These are phyloP conservation scores for Malurus leucopterus DNA, from an alignment of 2,797 vertebrate genomes.

Conservation along the genomic window DNA sequence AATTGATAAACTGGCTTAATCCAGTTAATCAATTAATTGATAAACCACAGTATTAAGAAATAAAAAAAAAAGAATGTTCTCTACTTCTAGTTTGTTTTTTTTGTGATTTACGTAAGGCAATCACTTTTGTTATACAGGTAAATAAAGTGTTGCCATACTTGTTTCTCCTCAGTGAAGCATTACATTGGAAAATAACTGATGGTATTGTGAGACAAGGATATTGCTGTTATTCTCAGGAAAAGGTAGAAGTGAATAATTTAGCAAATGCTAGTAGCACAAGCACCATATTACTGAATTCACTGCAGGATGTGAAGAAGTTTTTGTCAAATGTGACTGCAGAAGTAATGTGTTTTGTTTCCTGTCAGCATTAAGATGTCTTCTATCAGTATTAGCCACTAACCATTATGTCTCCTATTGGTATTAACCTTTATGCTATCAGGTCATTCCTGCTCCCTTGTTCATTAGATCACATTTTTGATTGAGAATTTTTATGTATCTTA, in stretches of 20 bases:
- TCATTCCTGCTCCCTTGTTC: slow-evolving; percentile 56
- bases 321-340: slow-evolving; percentile 35
- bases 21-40: not conserved
- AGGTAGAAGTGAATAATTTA: slow-evolving; percentile 68
- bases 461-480: slow-evolving; percentile 62
- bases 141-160: slow-evolving; percentile 1
- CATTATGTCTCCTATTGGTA: slow-evolving; percentile 21
- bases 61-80: not conserved
- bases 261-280: slow-evolving; percentile 57
- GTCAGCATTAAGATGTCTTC: slow-evolving; percentile 25
- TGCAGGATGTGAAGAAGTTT: slow-evolving; percentile 45
- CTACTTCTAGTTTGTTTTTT: slow-evolving; percentile 23
- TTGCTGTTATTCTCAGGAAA: slow-evolving; percentile 65
- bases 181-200: slow-evolving; percentile 70
- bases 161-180: slow-evolving; percentile 48
- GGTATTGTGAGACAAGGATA: slow-evolving; percentile 41
- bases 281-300: slow-evolving; percentile 34
- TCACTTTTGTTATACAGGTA: not conserved
- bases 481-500: slow-evolving; percentile 27
- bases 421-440: slow-evolving; percentile 13
- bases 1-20: not conserved
- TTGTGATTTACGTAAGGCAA: not conserved
- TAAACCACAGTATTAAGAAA: not conserved
- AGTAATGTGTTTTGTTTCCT: slow-evolving; percentile 40
- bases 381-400: slow-evolving; percentile 41